These are phyloP conservation scores for Leptinotarsa peninsularis DNA, from an alignment of 2,888 invertebrate species.

Conservation along the genomic window DNA sequence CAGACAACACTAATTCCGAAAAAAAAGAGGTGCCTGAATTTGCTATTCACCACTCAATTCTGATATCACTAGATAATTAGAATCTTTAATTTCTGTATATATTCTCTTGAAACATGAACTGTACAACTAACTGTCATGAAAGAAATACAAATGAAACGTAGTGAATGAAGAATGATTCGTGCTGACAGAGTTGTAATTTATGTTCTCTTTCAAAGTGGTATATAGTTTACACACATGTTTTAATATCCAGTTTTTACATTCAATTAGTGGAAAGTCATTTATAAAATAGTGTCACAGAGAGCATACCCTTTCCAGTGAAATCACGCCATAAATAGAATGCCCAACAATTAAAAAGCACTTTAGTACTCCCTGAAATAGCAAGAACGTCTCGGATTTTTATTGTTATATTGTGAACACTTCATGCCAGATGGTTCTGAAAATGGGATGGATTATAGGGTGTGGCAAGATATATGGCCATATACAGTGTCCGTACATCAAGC, in stretches of 20 bases:
- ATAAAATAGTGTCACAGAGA: constrained; percentile 1
- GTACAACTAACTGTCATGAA: neutral
- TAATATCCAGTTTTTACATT: constrained; percentile 1
- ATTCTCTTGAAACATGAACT: neutral
- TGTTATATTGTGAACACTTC: neutral
- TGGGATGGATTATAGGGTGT: neutral
- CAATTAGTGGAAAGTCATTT: constrained; percentile 11
- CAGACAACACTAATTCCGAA: too few relatives aligned
- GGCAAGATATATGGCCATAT: neutral
- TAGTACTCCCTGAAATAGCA: neutral
- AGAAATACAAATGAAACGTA: neutral
- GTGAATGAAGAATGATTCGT: neutral
- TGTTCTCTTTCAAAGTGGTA: neutral
- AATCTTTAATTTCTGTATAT: too few relatives aligned
- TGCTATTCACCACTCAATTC: too few relatives aligned
- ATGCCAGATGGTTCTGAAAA: neutral
- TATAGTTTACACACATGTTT: constrained; percentile 7
- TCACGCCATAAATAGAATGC: neutral
- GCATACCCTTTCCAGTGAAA: neutral
- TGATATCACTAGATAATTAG: too few relatives aligned
- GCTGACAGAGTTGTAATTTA: constrained; percentile 1
- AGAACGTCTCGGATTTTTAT: neutral
- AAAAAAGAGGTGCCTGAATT: too few relatives aligned
- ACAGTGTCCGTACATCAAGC: too few relatives aligned
- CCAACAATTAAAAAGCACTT: constrained; percentile 6